Evolutionary conservation across 2,113 vertebrate species (phyloP), one percentile per base, ranked within the genome.

Genomic region (Anguilla japonica): DNA sequence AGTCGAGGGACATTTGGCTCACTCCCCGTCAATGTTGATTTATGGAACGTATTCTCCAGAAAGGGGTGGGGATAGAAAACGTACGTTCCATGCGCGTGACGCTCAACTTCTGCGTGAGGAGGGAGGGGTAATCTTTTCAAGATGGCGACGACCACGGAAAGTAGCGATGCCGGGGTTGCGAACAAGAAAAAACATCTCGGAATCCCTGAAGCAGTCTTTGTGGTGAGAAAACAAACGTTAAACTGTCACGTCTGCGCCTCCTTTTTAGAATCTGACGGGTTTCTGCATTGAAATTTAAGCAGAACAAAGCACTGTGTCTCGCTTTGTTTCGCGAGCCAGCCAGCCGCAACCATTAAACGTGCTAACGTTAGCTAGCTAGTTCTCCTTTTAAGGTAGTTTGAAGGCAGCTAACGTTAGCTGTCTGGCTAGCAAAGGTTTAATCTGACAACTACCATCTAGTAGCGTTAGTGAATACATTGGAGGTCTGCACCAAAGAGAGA

Each of bases 121-220:
- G 92, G 92, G 90, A 93, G 93, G 91, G 90, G 91, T 92, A 81
- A 87, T 93, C 87, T 93, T 92, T 96, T 89, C 95, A 98, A 96
- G 93, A 98, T 98, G 98, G 97, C 98, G 93, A 92, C 95, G 91
- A 96, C 96, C 91, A 95, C 93, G 90, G 95, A 96, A 89, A 93
- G 93, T 89, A 93, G 93, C 94, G 96, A 96, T 89, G 94, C 89
- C 53, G 92, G 90, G 2, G 88, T 91, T 46, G 95, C 94, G 56
- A 93, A 93, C 41, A 97, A 95, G 93, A 96, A 96, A 83, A 95
- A 95, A 83, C 97, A 98, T 41, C 95, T 99, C 39, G 98, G 98
- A 2, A 99, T 99, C 88, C 98, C 98, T 0, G 97, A 98, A 90
- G 97, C 97, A 0, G 94, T 98, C 46, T 99, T 99, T 90, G 96